A percentile compares a stretch with the other conserved stretches of the same genome.
Evolutionary conservation across 2,888 invertebrate genomes (phyloP).

Genomic region (Atrina japonica): DNA sequence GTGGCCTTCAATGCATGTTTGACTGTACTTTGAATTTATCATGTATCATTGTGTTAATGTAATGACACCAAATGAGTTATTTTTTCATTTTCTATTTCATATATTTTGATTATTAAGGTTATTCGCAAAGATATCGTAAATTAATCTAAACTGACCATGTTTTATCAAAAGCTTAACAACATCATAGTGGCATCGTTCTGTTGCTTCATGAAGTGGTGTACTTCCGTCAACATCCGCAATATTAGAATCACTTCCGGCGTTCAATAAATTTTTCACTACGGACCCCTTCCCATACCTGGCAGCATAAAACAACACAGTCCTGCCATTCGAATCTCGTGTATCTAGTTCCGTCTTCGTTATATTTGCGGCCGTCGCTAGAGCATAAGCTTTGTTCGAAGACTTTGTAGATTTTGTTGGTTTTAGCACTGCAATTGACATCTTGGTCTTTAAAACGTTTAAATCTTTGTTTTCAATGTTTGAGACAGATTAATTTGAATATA

Average conservation of each 20-base stretch:
- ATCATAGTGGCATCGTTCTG: slow-evolving; percentile 40
- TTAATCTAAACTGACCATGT: slow-evolving; percentile 33
- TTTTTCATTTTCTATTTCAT: too few relatives aligned
- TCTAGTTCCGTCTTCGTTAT: slow-evolving; percentile 40
- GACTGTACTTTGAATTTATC: too few relatives aligned
- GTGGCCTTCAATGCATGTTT: too few relatives aligned
- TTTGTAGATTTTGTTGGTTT: slow-evolving; percentile 24
- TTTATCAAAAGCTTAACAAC: slow-evolving; percentile 46
- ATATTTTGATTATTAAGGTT: too few relatives aligned
- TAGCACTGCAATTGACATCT: slow-evolving; percentile 17
- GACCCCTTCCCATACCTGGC: slow-evolving; percentile 35
- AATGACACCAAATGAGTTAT: too few relatives aligned
- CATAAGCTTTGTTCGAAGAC: slow-evolving; percentile 18
- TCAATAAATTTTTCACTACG: slow-evolving; percentile 41
- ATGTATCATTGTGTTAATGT: too few relatives aligned
- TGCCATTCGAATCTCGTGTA: slow-evolving; percentile 37
- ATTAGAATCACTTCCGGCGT: slow-evolving; percentile 48
- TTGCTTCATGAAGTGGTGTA: slow-evolving; percentile 48
- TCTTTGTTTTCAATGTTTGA: too few relatives aligned
- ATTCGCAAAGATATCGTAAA: too few relatives aligned
- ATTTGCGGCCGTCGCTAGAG: slow-evolving; percentile 32
- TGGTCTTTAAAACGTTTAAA: neutral
- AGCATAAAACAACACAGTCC: slow-evolving; percentile 43
- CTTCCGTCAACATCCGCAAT: slow-evolving; percentile 38
- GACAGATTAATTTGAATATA: too few relatives aligned